A percentile compares a stretch with the other conserved stretches of the same genome.
Conservation (phyloP, 2,888 invertebrate genomes). For the Yponomeuta plumbellus region DNA sequence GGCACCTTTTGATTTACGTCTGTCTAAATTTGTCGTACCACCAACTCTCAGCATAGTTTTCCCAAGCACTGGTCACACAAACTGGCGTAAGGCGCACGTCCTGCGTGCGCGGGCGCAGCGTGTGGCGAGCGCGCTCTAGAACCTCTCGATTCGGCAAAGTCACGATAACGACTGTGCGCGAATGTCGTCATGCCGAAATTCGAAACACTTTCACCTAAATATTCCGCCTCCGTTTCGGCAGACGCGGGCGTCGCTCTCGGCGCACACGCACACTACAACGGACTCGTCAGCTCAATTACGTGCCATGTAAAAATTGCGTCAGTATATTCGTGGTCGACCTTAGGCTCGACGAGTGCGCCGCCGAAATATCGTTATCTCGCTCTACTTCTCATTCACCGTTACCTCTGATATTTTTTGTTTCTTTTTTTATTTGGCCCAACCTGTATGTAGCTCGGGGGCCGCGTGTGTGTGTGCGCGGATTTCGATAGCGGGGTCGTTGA, state of each 20-base stretch:
- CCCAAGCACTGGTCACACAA: conserved; percentile 48
- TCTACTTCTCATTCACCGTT: conserved; percentile 67
- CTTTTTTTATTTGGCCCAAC: conserved; percentile 51
- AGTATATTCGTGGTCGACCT: conserved; percentile 74
- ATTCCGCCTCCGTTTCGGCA: conserved; percentile 75
- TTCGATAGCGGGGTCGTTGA: conserved; percentile 74
- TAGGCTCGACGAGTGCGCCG: conserved; percentile 54
- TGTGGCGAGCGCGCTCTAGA: conserved; percentile 50
- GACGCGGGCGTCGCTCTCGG: conserved; percentile 76
- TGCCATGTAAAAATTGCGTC: conserved; percentile 76
- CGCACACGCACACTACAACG: conserved; percentile 71
- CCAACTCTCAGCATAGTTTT: conserved; percentile 65
- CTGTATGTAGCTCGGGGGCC: conserved; percentile 51
- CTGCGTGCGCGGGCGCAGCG: conserved; percentile 52
- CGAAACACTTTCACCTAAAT: conserved; percentile 78
- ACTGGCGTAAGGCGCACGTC: conserved; percentile 51
- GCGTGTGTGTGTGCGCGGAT: conserved; percentile 72
- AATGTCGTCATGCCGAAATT: conserved; percentile 77
- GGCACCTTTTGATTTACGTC: conserved; percentile 69
- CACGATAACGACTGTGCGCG: conserved; percentile 77
- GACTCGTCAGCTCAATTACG: conserved; percentile 67
- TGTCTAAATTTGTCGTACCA: conserved; percentile 58
- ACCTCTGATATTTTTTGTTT: conserved; percentile 61
- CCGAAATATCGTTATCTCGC: conserved; percentile 74
- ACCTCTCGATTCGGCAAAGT: conserved; percentile 76